phyloP scores from a whole-genome alignment of 1,140 invertebrate species.

The Latrodectus geometricus region DNA sequence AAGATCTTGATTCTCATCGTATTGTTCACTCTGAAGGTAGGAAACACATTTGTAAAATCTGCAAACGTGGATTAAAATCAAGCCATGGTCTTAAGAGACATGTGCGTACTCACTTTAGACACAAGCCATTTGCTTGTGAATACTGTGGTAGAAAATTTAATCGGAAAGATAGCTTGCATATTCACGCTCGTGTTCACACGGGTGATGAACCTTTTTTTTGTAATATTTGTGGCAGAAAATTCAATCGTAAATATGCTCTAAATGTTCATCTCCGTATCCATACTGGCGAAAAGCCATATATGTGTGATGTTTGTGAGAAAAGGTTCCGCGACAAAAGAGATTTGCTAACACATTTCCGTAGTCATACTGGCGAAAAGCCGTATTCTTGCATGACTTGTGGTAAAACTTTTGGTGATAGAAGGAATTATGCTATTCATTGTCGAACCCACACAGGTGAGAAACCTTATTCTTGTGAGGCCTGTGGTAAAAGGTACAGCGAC shows the following conservation, averaged over 20 bases:
- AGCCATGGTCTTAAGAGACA: slow-evolving; percentile 69
- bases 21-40: no score
- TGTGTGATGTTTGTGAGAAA: neutral
- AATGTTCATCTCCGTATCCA: slow-evolving; percentile 35
- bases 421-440: no score
- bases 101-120: slow-evolving; percentile 87
- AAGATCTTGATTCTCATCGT: no score
- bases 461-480: slow-evolving; percentile 76
- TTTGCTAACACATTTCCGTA: no score
- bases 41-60: no score
- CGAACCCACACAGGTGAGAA: no score
- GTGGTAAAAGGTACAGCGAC: slow-evolving; percentile 88
- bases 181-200: slow-evolving; percentile 80
- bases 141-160: slow-evolving; percentile 84
- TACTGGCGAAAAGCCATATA: neutral
- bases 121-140: slow-evolving; percentile 85
- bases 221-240: slow-evolving; percentile 74
- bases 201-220: slow-evolving; percentile 91
- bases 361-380: no score
- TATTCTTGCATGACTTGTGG: no score
- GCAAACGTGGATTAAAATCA: no score
- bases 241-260: slow-evolving; percentile 41
- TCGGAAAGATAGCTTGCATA: slow-evolving; percentile 83
- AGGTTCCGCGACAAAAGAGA: neutral
- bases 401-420: no score